Evolutionary conservation across 2,113 vertebrate genomes (phyloP).

Genomic region (Hypocryptadius cinnamomeus): DNA sequence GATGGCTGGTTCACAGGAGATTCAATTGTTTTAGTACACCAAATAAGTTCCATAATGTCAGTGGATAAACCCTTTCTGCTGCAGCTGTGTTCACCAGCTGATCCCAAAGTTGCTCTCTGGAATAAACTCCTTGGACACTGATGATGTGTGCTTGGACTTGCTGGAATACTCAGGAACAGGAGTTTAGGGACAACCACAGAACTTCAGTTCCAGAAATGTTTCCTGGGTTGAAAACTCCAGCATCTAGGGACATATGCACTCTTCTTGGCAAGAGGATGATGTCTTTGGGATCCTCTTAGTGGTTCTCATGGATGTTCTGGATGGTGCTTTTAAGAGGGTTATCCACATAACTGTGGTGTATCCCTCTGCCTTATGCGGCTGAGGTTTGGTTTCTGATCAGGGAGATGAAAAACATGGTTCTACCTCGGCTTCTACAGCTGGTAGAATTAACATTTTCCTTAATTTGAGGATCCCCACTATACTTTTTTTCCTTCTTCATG

Average conservation of each 20-base stretch:
- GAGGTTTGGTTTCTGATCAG: background rate
- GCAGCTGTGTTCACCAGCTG: background rate
- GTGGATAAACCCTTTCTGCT: background rate
- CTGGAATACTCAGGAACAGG: background rate
- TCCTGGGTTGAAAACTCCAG: background rate
- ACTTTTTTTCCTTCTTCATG: background rate
- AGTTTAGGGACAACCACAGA: background rate
- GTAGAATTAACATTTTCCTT: background rate
- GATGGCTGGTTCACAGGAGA: background rate
- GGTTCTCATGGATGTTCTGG: background rate
- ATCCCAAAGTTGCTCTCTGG: background rate
- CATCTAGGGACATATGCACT: background rate
- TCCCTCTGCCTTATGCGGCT: background rate
- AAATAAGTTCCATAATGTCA: background rate
- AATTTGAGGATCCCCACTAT: background rate
- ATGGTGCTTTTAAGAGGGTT: background rate
- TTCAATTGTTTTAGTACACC: background rate
- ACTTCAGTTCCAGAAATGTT: background rate
- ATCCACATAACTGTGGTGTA: background rate
- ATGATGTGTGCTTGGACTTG: background rate
- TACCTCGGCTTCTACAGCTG: background rate
- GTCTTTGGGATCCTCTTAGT: background rate
- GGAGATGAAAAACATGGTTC: background rate
- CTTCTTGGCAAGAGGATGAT: background rate
- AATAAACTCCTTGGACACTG: background rate